Evolutionary conservation across 2,113 vertebrate species (phyloP).

Genomic region (Ceyx cyanopectus): DNA sequence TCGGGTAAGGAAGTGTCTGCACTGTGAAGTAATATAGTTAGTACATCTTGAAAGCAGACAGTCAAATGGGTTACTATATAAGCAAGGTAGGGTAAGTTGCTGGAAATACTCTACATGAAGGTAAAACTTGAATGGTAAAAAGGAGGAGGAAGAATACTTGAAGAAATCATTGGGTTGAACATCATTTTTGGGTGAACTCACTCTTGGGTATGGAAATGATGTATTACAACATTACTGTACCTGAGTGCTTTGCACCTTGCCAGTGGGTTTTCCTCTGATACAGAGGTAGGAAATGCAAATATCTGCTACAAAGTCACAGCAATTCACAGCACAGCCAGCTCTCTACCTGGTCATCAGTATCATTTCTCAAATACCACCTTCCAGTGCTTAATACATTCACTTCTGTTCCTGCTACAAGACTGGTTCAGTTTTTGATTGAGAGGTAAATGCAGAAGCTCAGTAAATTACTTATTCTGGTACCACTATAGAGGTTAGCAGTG

Average conservation of each 20-base stretch:
- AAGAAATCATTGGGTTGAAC: background rate
- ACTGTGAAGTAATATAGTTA: background rate
- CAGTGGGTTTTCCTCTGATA: background rate
- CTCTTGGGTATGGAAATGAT: background rate
- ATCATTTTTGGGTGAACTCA: background rate
- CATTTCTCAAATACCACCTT: background rate
- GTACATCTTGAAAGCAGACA: background rate
- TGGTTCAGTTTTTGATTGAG: background rate
- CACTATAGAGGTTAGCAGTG: background rate
- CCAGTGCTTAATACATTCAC: background rate
- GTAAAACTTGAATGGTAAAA: background rate
- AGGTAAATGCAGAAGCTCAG: background rate
- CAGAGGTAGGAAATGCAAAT: background rate
- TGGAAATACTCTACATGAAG: background rate
- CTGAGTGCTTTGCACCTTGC: background rate
- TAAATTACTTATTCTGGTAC: background rate
- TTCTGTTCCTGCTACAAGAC: background rate
- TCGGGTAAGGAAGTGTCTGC: background rate
- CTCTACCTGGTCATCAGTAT: background rate
- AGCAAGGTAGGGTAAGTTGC: background rate
- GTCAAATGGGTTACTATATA: background rate
- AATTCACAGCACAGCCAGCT: background rate
- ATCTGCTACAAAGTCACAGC: background rate
- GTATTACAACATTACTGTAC: background rate
- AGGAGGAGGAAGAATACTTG: background rate